These are phyloP conservation scores for Euborellia annulipes DNA, from an alignment of 1,140 invertebrate genomes.

Conservation along the genomic window DNA sequence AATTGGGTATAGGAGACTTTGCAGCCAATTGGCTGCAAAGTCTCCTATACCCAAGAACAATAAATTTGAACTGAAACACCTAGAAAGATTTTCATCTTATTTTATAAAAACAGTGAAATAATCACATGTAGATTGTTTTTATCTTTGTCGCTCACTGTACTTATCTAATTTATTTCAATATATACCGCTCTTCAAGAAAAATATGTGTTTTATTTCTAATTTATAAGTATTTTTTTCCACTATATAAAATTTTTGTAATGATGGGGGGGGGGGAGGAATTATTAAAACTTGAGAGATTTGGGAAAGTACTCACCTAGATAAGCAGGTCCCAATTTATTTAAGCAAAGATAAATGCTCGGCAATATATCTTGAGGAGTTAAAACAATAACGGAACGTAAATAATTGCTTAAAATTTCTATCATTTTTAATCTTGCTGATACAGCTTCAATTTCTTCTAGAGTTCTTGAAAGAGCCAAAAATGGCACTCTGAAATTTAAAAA, in stretches of 20 bases:
- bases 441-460: slow-evolving; percentile 81
- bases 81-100: no score
- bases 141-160: no score
- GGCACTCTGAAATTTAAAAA: slow-evolving; percentile 54
- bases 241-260: not conserved
- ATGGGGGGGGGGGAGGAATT: not conserved
- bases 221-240: not conserved
- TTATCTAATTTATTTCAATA: no score
- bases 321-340: slow-evolving; percentile 89
- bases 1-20: no score
- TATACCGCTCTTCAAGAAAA: no score
- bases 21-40: no score
- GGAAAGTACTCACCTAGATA: slow-evolving; percentile 56
- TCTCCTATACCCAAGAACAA: no score
- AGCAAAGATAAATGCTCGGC: slow-evolving; percentile 80
- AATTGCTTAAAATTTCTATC: slow-evolving; percentile 87
- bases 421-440: slow-evolving; percentile 83
- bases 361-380: slow-evolving; percentile 78
- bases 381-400: slow-evolving; percentile 80
- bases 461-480: slow-evolving; percentile 80
- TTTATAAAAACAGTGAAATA: no score
- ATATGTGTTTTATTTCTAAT: no score
- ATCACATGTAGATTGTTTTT: no score
- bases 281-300: slow-evolving; percentile 6
- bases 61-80: no score